A percentile compares a stretch with the other conserved stretches of the same genome.
Conservation (phyloP, 2,113 vertebrate genomes). For the Mystacornis crossleyi region DNA sequence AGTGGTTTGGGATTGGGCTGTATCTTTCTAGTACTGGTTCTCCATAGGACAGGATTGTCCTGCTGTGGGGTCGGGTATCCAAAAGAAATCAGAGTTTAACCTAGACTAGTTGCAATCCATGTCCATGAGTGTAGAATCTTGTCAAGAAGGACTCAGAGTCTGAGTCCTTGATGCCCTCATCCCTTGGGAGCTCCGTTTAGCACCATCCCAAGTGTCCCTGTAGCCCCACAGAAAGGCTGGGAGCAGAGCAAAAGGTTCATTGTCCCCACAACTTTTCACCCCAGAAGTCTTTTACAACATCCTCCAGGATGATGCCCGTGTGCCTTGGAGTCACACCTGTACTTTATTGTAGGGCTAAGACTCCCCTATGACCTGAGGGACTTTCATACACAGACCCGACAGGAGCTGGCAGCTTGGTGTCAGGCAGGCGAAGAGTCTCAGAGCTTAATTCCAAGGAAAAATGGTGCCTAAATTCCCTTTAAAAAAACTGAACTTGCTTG, state of each 20-base stretch:
- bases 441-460: not conserved
- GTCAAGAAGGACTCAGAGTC: not conserved
- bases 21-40: not conserved
- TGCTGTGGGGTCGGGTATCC: not conserved
- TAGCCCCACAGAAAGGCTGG: not conserved
- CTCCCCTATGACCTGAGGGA: rapidly evolving
- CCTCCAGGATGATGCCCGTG: not conserved
- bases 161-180: not conserved
- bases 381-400: not conserved
- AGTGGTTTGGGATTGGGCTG: not conserved
- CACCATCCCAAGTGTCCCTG: not conserved
- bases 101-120: not conserved
- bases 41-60: not conserved
- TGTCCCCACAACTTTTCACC: not conserved
- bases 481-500: not conserved
- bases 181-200: not conserved
- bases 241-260: not conserved
- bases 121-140: rapidly evolving
- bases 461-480: not conserved
- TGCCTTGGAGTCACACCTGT: rapidly evolving
- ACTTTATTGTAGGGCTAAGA: not conserved
- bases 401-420: not conserved
- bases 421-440: not conserved
- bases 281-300: not conserved
- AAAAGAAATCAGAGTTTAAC: not conserved